phyloP scores from a whole-genome alignment of 2,888 invertebrate species.

The Epistrophe grossulariae region DNA sequence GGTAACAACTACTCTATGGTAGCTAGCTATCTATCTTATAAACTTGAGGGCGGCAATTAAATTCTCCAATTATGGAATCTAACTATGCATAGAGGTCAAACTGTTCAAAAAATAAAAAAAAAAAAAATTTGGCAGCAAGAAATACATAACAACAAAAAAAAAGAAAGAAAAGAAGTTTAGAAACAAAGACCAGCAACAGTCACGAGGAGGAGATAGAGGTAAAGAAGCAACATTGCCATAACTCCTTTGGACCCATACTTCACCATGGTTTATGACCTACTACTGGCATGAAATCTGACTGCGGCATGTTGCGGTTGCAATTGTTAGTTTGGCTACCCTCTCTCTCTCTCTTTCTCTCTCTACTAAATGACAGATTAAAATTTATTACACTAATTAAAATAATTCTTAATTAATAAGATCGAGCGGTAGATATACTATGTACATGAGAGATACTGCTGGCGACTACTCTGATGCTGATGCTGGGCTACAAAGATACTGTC shows the following conservation, averaged over 20 bases:
- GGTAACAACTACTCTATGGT: neutral
- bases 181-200: conserved; percentile 24
- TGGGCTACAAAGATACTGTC: conserved; percentile 44
- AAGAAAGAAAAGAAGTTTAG: neutral
- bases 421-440: conserved; percentile 56
- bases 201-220: conserved; percentile 59
- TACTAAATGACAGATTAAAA: conserved; percentile 78
- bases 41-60: conserved; percentile 74
- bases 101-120: conserved; percentile 20
- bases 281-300: conserved; percentile 69
- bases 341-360: neutral
- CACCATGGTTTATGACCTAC: conserved; percentile 72
- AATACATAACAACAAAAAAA: neutral
- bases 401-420: conserved; percentile 84
- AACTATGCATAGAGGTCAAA: conserved; percentile 69
- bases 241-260: conserved; percentile 58
- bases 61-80: conserved; percentile 73
- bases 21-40: conserved; percentile 3
- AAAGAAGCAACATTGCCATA: conserved; percentile 43
- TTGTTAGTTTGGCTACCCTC: neutral
- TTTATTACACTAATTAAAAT: conserved; percentile 84
- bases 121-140: neutral
- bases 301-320: conserved; percentile 59
- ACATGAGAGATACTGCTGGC: conserved; percentile 27
- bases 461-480: conserved; percentile 20